Evolutionary conservation across 37 sponge, comb jelly and placozoan species (phyloP), one percentile per base, ranked within the genome.

Genomic region (Chondrosia reniformis): DNA sequence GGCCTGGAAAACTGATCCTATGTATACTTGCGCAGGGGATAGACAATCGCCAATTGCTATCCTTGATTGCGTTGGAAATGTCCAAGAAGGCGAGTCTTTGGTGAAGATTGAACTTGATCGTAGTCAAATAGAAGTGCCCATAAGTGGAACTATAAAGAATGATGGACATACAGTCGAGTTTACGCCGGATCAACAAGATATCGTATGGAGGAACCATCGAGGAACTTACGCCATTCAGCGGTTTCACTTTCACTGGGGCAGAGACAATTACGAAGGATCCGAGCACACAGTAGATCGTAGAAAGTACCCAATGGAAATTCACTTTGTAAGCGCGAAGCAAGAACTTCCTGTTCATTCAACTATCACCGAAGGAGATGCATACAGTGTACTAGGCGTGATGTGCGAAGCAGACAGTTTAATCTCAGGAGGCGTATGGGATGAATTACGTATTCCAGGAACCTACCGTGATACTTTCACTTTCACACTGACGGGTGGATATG

Each of bases 241-340:
- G 74, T 87, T 87, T 49, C 88, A 87, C 46, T 30, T 83, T 31
- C 88, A 87, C 79, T 87, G 88, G 88, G 89, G 89, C 8, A 3
- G 38, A 42, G 28, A 41, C 6, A 38, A 33, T 24, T 33, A 24
- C 0, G 73, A 76, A 43, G 89, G 89, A 22, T 80, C 89, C 8
- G 89, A 88, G 61, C 84, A 88, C 52, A 17, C 7, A 0, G 34
- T 88, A 0, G 44, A 83, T 39, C 69, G 77, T 1, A 55, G 3
- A 3, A 56, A 65, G 33, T 54, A 49, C 43, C 75, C 7, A 19
- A 40, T 52, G 0, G 88, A 87, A 59, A 39, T 83, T 13, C 88
- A 87, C 67, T 82, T 87, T 65, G 88, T 87, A 25, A 63, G 73
- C 55, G 33, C 7, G 33, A 71, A 73, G 40, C 12, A 9, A 3